Evolutionary conservation across 2,888 invertebrate species (phyloP).

Genomic region (Caenorhabditis becei): DNA sequence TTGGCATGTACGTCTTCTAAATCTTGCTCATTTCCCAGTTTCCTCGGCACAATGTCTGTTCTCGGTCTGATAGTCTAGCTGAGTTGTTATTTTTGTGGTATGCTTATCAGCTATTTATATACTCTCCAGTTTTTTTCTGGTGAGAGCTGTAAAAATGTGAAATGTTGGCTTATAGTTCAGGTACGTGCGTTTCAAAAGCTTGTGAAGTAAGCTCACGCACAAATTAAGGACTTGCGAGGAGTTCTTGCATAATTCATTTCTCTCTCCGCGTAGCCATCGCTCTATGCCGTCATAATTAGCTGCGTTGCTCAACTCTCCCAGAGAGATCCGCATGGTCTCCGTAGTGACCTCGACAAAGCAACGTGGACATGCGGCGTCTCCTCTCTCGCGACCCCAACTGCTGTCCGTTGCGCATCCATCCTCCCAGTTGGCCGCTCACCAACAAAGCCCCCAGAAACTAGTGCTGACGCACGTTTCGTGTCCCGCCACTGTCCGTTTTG

Average conservation of each 20-base stretch:
- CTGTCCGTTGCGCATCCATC: conserved; percentile 17
- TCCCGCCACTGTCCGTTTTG: conserved; percentile 9
- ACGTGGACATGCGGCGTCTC: not conserved
- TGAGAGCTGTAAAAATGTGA: not conserved
- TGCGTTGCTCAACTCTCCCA: not conserved
- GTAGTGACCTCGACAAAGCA: not conserved
- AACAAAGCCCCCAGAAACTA: conserved; percentile 8
- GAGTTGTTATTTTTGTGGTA: not conserved
- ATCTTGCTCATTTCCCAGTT: conserved; percentile 2
- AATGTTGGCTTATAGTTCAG: not conserved
- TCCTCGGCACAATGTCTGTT: conserved; percentile 4
- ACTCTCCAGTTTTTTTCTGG: not conserved
- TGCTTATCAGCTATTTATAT: not conserved
- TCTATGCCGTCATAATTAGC: conserved; percentile 18
- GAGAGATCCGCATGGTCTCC: not conserved
- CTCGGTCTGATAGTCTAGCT: no score
- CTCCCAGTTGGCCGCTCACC: conserved; percentile 14
- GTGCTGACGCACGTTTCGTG: conserved; percentile 45
- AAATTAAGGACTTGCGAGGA: not conserved
- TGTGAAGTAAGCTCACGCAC: not conserved
- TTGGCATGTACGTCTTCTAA: conserved; percentile 22
- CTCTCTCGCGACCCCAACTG: not conserved
- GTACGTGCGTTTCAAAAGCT: not conserved
- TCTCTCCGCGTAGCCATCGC: no score
- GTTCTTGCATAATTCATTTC: conserved; percentile 16